Evolutionary conservation across 2,113 vertebrate genomes (phyloP), one percentile per base, ranked within the genome.

Genomic region (Pavo muticus): DNA sequence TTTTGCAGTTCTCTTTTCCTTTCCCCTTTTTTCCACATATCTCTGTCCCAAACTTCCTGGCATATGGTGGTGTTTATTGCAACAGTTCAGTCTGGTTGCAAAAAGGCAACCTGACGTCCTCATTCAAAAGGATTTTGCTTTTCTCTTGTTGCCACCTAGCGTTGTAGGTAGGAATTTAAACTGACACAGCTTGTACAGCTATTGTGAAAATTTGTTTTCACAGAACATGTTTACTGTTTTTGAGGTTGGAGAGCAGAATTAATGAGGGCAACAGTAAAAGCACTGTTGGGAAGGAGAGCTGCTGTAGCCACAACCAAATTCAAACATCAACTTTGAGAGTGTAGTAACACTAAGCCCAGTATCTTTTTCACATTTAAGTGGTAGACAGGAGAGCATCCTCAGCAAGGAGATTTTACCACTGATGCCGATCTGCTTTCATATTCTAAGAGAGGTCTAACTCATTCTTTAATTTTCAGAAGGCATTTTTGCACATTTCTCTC

Each of bases 131-230:
- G 65, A 29, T 12, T 69, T 93, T 94, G 70, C 65, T 88, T 94
- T 89, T 79, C 74, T 78, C 54, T 50, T 90, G 61, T 83, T 94
- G 93, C 96, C 96, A 92, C 78, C 95, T 95, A 95, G 96, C 81
- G 95, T 93, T 92, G 29, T 61, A 67, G 61, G 16, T 9, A 35
- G 77, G 88, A 71, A 94, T 91, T 94, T 85, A 69, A 91, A 81
- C 57, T 17, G 76, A 35, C n/a, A 10, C n/a, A 57, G 29, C n/a
- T 87, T 29, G 30, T 5, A 4, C 57, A 30, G 61, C 52, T 75
- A 48, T 24, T 45, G 35, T 25, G 39, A 19, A 8, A 64, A 50
- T 14, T 6, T 37, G 13, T 35, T 76, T 61, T 37, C 52, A 21
- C 48, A 12, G n/a, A 18, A 37, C 1, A 10, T 35, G 71, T 68